Evolutionary conservation across 1,140 invertebrate species (phyloP).

Genomic region (Sarcophaga bullata): DNA sequence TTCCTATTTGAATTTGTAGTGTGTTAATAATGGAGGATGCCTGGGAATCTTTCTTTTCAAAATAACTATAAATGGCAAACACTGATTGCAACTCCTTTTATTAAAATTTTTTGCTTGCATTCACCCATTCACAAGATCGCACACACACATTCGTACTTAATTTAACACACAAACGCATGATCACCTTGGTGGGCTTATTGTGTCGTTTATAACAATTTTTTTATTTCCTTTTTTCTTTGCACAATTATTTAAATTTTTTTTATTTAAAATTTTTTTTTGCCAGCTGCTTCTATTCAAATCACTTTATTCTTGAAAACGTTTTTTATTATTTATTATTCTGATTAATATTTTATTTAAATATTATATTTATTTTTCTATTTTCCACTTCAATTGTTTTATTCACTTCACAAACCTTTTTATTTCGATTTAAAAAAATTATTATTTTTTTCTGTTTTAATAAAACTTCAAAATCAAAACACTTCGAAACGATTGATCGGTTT

Average conservation of each 20-base stretch:
- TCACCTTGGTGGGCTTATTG: constrained; percentile 22
- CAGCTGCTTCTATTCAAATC: background rate
- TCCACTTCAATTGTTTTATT: constrained; percentile 20
- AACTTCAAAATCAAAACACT: constrained; percentile 18
- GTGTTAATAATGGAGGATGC: too few species aligned
- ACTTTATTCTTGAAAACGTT: background rate
- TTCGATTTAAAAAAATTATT: too few species aligned
- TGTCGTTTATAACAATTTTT: constrained; percentile 12
- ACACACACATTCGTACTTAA: background rate
- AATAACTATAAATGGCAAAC: too few species aligned
- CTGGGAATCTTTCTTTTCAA: too few species aligned
- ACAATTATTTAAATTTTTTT: background rate
- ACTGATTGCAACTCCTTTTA: too few species aligned
- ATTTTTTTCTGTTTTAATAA: background rate
- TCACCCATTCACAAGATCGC: background rate
- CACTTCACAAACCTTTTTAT: too few species aligned
- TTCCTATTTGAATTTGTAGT: too few species aligned
- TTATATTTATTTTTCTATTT: background rate
- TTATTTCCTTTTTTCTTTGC: background rate
- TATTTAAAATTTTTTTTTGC: background rate
- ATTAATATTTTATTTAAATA: background rate
- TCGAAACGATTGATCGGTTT: constrained; percentile 28
- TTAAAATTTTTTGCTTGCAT: background rate
- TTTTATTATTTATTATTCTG: background rate
- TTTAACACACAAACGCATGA: constrained; percentile 34